Evolutionary conservation across 1,140 invertebrate species (phyloP).

Genomic region (Pseudomyrmex gracilis): DNA sequence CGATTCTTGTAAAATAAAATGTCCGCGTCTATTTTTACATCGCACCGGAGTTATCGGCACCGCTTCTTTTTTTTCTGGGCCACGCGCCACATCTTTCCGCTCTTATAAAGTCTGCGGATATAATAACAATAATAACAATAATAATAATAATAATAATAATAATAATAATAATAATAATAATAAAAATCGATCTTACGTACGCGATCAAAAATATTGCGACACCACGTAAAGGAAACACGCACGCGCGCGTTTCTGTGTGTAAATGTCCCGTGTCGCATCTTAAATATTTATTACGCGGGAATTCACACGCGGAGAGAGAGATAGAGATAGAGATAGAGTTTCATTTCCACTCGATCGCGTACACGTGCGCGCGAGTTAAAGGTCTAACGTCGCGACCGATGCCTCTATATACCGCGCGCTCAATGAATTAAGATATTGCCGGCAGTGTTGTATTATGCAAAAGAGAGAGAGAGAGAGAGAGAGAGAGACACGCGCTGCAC

Average conservation of each 20-base stretch:
- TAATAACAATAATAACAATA: slow-evolving; percentile 13
- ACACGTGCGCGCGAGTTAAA: too few species aligned
- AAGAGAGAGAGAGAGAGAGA: neutral
- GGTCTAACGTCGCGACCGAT: neutral
- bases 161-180: neutral
- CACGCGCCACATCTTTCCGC: neutral
- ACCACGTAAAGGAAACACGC: neutral
- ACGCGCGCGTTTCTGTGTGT: neutral
- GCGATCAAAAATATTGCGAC: too few species aligned
- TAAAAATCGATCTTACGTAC: neutral
- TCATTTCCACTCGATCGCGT: too few species aligned
- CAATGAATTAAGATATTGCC: slow-evolving; percentile 27
- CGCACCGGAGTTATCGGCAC: neutral
- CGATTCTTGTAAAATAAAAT: too few species aligned
- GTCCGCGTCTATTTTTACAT: neutral
- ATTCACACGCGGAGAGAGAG: too few species aligned
- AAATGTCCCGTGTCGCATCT: too few species aligned
- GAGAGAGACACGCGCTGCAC: neutral
- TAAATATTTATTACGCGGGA: too few species aligned
- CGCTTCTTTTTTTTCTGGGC: neutral
- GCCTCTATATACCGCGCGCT: neutral
- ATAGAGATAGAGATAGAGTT: too few species aligned
- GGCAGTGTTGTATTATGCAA: slow-evolving; percentile 26
- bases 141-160: neutral
- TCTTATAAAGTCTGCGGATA: neutral